Conservation (phyloP, 2,113 vertebrate species). For the Pristiophorus japonicus region DNA sequence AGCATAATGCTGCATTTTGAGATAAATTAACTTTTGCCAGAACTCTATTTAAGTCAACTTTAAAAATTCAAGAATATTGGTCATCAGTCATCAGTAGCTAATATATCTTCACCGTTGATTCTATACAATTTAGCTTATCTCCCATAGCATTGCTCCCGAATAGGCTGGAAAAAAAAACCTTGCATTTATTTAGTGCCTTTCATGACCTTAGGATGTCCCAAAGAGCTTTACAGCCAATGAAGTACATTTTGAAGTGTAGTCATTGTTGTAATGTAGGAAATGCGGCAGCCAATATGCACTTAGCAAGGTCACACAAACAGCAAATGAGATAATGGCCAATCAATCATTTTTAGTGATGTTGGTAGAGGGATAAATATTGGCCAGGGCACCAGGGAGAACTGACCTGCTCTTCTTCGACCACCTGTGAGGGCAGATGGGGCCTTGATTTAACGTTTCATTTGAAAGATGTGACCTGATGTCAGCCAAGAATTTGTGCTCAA, state of each 20-base stretch:
- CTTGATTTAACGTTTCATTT: no score
- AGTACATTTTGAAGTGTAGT: not conserved
- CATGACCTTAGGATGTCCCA: not conserved
- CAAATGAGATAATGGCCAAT: not conserved
- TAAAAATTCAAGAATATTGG: slow-evolving; percentile 11
- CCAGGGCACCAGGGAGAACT: not conserved
- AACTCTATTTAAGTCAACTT: not conserved
- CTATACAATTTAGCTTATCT: not conserved
- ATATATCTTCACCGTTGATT: not conserved
- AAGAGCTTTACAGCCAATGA: not conserved
- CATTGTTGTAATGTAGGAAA: not conserved
- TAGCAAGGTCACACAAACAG: not conserved
- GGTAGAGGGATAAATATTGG: not conserved
- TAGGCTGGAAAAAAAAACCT: not conserved
- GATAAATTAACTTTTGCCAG: not conserved
- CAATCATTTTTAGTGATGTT: not conserved
- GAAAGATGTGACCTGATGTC: no score
- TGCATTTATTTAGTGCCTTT: not conserved
- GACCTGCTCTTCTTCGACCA: not conserved
- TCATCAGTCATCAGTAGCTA: not conserved
- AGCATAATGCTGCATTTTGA: not conserved
- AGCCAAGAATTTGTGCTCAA: not conserved
- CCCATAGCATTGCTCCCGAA: not conserved
- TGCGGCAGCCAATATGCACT: no score
- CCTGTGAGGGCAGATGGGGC: no score